Conservation (phyloP, 2,797 vertebrate species). For the Myoxocephalus aenaeus region DNA sequence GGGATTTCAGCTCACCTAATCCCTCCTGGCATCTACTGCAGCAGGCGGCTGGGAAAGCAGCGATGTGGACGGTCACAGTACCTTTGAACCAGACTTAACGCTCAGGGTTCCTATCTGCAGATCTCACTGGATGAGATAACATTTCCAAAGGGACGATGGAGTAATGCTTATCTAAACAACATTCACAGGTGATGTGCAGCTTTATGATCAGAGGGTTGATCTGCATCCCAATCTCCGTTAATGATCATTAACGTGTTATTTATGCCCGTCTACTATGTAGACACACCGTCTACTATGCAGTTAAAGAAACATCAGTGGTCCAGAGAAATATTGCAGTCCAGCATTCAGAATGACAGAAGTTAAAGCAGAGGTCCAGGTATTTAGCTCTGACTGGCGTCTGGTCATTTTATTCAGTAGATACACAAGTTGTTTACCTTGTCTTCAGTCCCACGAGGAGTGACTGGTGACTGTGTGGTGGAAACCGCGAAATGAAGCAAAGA, state of each 20-base stretch:
- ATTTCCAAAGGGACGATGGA: slow-evolving; percentile 11
- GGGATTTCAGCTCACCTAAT: slow-evolving; percentile 77
- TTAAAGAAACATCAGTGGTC: slow-evolving; percentile 8
- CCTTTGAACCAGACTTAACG: slow-evolving; percentile 66
- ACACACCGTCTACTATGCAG: neutral
- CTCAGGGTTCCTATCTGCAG: slow-evolving; percentile 53
- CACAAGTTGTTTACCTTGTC: slow-evolving; percentile 76
- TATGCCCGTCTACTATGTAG: neutral
- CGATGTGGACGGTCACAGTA: slow-evolving; percentile 42
- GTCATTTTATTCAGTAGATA: slow-evolving; percentile 22
- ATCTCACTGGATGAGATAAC: slow-evolving; percentile 48
- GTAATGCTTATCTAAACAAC: slow-evolving; percentile 57
- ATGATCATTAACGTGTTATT: slow-evolving; percentile 19
- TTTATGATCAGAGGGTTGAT: slow-evolving; percentile 43
- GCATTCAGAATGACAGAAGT: neutral
- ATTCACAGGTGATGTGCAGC: slow-evolving; percentile 23
- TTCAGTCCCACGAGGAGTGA: slow-evolving; percentile 45
- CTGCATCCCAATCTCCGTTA: slow-evolving; percentile 14
- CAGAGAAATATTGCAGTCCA: neutral
- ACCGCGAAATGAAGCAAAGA: slow-evolving; percentile 44
- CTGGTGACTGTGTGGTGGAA: slow-evolving; percentile 35
- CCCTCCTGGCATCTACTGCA: slow-evolving; percentile 75
- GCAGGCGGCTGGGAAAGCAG: slow-evolving; percentile 36
- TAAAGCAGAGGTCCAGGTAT: slow-evolving; percentile 18
- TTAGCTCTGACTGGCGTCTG: slow-evolving; percentile 15